Base-by-base conservation (phyloP, 2,113 vertebrate genomes). In the Eclectus roratus region DNA sequence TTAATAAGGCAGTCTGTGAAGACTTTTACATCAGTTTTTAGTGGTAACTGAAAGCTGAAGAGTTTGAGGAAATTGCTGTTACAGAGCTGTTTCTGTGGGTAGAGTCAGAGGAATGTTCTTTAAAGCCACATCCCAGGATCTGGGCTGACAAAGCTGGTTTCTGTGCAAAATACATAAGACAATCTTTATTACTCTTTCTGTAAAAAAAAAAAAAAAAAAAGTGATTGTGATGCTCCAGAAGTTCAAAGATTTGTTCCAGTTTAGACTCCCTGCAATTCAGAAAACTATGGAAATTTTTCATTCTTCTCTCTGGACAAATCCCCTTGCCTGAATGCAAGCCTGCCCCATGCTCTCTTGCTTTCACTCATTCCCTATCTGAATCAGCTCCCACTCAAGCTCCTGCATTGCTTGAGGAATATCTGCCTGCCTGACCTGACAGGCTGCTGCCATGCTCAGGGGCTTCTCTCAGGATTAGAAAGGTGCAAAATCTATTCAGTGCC, bases 11-110 rank as follows among this genome's bases (percentile, higher is more conserved):
- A 89, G 52, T 86, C 73, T 95, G 49, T 35, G 78, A 79, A 94
- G 83, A 79, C 89, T 89, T 79, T 94, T 65, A 90, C 65, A 85
- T 92, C 31, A 55, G 41, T 61, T 93, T 94, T 90, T 47, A 87
- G 73, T 77, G 80, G 80, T 72, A 91, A 72, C 55, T 79, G 85
- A 87, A 95, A 93, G 55, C 77, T 81, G 65, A 94, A 89, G 72
- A 23, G 65, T 64, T 94, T 72, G 13, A 53, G 69, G 64, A 92
- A 93, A 88, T 46, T 18, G 61, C 55, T 82, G 39, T 73, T 82
- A 23, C n/a, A 73, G 71, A 84, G 47, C 79, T 88, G 79, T 70
- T 68, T 94, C 61, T 84, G 49, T 91, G 86, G 52, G 73, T 43
- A 91, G 69, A 93, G 65, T 74, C 60, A 52, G 65, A 86, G 79